Evolutionary conservation across 2,888 invertebrate genomes (phyloP).

Genomic region (Ennomos erosarius): DNA sequence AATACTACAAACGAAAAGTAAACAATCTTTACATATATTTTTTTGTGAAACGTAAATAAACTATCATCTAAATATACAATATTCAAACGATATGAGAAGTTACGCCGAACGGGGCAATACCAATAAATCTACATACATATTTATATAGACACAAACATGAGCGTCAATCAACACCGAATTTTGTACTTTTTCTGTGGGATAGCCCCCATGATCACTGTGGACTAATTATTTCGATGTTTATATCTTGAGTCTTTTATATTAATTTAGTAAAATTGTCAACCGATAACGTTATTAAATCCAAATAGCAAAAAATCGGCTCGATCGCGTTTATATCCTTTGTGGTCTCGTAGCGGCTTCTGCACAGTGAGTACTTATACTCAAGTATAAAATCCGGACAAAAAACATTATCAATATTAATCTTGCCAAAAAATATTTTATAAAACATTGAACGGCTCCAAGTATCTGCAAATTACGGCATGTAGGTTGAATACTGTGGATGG

Average conservation of each 20-base stretch:
- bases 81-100: slow-evolving; percentile 71
- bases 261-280: slow-evolving; percentile 83
- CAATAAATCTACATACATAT: slow-evolving; percentile 76
- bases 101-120: slow-evolving; percentile 73
- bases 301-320: slow-evolving; percentile 67
- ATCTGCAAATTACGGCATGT: slow-evolving; percentile 82
- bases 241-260: slow-evolving; percentile 77
- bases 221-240: slow-evolving; percentile 84
- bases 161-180: slow-evolving; percentile 82
- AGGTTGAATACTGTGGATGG: slow-evolving; percentile 79
- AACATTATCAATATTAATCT: slow-evolving; percentile 50
- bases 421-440: slow-evolving; percentile 69
- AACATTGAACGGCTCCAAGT: slow-evolving; percentile 79
- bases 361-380: slow-evolving; percentile 76
- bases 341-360: slow-evolving; percentile 74
- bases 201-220: slow-evolving; percentile 80
- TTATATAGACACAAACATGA: slow-evolving; percentile 78
- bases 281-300: slow-evolving; percentile 70
- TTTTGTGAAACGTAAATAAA: slow-evolving; percentile 74
- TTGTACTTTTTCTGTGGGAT: slow-evolving; percentile 82
- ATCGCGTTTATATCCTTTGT: slow-evolving; percentile 79
- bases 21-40: slow-evolving; percentile 71
- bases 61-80: slow-evolving; percentile 76
- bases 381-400: slow-evolving; percentile 79
- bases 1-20: slow-evolving; percentile 74